A percentile compares a stretch with the other conserved stretches of the same genome.
These are phyloP conservation scores for Drosophila kohkoa DNA, from an alignment of 1,140 invertebrate genomes.

Conservation along the genomic window DNA sequence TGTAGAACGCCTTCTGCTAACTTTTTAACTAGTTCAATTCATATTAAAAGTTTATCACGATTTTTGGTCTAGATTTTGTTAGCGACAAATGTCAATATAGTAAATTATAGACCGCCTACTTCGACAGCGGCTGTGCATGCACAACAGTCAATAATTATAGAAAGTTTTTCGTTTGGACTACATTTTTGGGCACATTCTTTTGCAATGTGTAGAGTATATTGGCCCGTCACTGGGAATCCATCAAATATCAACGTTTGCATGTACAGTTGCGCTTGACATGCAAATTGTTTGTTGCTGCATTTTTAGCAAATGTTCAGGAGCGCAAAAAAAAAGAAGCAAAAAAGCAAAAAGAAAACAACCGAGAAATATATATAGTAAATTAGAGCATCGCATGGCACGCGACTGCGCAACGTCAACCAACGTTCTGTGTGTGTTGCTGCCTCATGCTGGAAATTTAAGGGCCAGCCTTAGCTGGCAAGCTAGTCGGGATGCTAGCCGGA, in stretches of 20 bases:
- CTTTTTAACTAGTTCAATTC: too few species aligned
- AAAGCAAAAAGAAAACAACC: too few species aligned
- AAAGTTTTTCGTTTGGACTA: too few species aligned
- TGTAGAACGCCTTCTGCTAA: too few species aligned
- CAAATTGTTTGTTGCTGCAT: slow-evolving; percentile 28
- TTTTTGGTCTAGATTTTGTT: too few species aligned
- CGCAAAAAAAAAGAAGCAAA: not conserved
- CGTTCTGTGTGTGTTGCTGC: slow-evolving; percentile 2
- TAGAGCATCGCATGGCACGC: slow-evolving; percentile 33
- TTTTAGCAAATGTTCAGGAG: slow-evolving; percentile 21
- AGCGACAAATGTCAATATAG: too few species aligned
- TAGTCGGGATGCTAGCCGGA: not conserved
- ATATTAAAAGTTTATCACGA: too few species aligned
- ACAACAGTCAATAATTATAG: too few species aligned
- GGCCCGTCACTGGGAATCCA: slow-evolving; percentile 13
- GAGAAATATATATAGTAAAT: slow-evolving; percentile 22
- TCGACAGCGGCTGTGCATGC: too few species aligned
- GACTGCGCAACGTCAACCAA: slow-evolving; percentile 20
- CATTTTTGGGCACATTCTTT: not conserved
- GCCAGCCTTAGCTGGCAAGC: not conserved
- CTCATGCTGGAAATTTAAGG: slow-evolving; percentile 10
- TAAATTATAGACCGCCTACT: too few species aligned
- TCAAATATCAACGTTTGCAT: slow-evolving; percentile 5
- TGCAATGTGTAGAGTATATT: slow-evolving; percentile 4
- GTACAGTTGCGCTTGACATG: slow-evolving; percentile 30